phyloP scores from a whole-genome alignment of 2,888 invertebrate genomes.

The Polietes domitor region DNA sequence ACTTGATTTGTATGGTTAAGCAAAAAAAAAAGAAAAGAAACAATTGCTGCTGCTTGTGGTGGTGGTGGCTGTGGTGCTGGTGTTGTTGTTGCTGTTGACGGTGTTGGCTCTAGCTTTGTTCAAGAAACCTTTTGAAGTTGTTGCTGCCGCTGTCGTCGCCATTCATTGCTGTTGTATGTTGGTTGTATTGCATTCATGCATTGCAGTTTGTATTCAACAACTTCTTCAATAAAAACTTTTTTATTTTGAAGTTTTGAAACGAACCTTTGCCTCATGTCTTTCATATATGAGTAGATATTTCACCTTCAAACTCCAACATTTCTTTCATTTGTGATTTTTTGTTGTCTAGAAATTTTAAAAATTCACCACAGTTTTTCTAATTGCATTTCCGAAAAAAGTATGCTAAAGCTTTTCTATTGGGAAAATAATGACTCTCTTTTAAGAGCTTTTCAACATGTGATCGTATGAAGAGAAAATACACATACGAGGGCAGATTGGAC shows the following conservation, averaged over 20 bases:
- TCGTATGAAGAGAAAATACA: background rate
- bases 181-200: background rate
- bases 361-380: slow-evolving; percentile 16
- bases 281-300: background rate
- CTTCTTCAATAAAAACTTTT: background rate
- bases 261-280: background rate
- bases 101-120: slow-evolving; percentile 32
- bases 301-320: background rate
- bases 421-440: background rate
- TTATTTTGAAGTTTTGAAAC: background rate
- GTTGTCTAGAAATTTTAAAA: background rate
- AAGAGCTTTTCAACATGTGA: background rate
- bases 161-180: slow-evolving; percentile 18
- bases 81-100: background rate
- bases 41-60: slow-evolving; percentile 39
- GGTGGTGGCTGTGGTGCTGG: slow-evolving; percentile 22
- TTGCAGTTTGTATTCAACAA: background rate
- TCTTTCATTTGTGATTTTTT: background rate
- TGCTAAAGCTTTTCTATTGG: background rate
- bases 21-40: slow-evolving; percentile 53
- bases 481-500: background rate
- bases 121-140: slow-evolving; percentile 60
- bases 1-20: slow-evolving; percentile 61
- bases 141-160: slow-evolving; percentile 3
- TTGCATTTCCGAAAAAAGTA: background rate